Evolutionary conservation across 37 sponge, comb jelly and placozoan species (phyloP).

Genomic region (Diacarnus erythraeanus): DNA sequence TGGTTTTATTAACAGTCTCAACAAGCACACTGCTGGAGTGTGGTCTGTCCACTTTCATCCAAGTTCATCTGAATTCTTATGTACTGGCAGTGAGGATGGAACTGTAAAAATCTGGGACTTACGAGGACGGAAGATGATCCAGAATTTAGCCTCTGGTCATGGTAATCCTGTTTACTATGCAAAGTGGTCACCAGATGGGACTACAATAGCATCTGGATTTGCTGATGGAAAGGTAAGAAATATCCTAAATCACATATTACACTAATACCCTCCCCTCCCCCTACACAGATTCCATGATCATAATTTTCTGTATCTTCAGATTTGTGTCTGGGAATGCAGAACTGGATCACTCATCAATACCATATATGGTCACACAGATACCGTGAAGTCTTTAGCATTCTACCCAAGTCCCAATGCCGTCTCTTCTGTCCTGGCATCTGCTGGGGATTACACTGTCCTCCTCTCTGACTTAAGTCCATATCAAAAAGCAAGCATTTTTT

Average conservation of each 20-base stretch:
- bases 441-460: conserved; percentile 61
- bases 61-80: conserved; percentile 42
- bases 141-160: conserved; percentile 52
- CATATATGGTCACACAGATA: conserved; percentile 68
- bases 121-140: conserved; percentile 31
- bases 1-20: conserved; percentile 55
- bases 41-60: conserved; percentile 83
- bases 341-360: conserved; percentile 57
- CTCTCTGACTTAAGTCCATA: conserved; percentile 73
- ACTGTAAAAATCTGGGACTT: conserved; percentile 80
- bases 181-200: conserved; percentile 81
- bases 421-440: conserved; percentile 69
- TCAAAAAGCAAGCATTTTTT: conserved; percentile 44
- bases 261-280: too few relatives aligned
- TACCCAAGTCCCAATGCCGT: conserved; percentile 50
- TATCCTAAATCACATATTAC: too few relatives aligned
- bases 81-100: conserved; percentile 70
- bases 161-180: conserved; percentile 63
- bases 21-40: conserved; percentile 73
- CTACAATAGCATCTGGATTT: conserved; percentile 70
- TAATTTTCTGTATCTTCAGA: too few relatives aligned
- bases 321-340: conserved; percentile 79
- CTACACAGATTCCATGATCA: too few relatives aligned
- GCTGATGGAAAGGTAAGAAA: conserved; percentile 67
- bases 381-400: conserved; percentile 74